phyloP scores from a whole-genome alignment of 1,140 invertebrate genomes.

The Tetramorium simillimum region DNA sequence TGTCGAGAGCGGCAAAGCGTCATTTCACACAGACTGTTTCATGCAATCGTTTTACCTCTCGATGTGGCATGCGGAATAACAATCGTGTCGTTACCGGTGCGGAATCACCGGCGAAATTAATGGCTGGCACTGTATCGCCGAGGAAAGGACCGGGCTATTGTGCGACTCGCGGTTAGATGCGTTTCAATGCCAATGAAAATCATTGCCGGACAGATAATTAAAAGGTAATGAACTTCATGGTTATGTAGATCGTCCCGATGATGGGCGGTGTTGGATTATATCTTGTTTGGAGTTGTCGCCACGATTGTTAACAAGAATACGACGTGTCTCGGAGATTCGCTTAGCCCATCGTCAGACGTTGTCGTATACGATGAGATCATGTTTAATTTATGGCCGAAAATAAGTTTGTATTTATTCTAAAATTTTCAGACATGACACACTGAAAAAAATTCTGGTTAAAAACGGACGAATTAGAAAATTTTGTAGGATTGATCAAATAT shows the following conservation, averaged over 20 bases:
- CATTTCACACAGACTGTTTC: background rate
- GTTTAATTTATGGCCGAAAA: background rate
- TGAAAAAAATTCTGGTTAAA: too few relatives aligned
- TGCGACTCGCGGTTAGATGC: constrained; percentile 60
- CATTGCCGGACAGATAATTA: constrained; percentile 70
- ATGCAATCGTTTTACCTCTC: background rate
- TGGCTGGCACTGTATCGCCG: constrained; percentile 55
- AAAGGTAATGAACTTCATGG: constrained; percentile 73
- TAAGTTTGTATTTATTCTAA: background rate
- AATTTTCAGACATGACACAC: background rate
- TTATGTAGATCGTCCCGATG: constrained; percentile 70
- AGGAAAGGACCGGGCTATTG: constrained; percentile 70
- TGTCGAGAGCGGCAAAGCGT: background rate
- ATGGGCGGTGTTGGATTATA: constrained; percentile 25
- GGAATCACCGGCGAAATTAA: constrained; percentile 67
- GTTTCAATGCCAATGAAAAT: constrained; percentile 74
- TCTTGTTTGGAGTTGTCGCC: constrained; percentile 10
- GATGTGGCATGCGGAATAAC: constrained; percentile 41
- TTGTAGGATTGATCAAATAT: too few relatives aligned
- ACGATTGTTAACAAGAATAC: background rate
- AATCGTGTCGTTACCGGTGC: constrained; percentile 54
- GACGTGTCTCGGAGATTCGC: background rate
- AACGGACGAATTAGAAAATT: too few relatives aligned
- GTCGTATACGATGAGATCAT: background rate
- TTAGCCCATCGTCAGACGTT: background rate